Conservation (phyloP, 1,140 invertebrate genomes). For the Aphaenogaster floridana region DNA sequence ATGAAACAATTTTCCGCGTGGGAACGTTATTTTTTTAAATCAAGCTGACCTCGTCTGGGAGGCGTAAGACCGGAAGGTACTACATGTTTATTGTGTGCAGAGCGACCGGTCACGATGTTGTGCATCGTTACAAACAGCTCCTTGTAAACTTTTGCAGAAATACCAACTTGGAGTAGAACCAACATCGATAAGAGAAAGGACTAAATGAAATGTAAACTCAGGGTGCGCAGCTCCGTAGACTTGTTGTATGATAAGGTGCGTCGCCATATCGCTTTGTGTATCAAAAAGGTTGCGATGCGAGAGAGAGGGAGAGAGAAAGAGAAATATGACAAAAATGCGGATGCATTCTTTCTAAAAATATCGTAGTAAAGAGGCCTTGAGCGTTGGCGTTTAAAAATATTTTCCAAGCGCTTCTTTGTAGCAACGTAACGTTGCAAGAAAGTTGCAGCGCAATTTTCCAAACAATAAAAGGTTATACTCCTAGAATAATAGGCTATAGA, state of each 20-base stretch:
- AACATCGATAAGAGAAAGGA: constrained; percentile 44
- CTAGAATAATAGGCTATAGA: not conserved
- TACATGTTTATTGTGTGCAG: constrained; percentile 20
- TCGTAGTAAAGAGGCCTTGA: constrained; percentile 30
- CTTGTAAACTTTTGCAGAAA: constrained; percentile 16
- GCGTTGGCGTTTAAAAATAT: constrained; percentile 57
- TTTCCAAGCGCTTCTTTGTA: constrained; percentile 47
- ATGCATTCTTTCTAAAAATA: constrained; percentile 55
- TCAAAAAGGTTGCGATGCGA: constrained; percentile 32
- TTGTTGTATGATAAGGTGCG: constrained; percentile 15
- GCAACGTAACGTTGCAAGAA: constrained; percentile 35
- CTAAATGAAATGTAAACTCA: constrained; percentile 62
- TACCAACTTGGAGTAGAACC: not conserved
- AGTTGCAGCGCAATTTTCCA: constrained; percentile 26
- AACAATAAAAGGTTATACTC: constrained; percentile 35
- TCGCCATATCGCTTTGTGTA: not conserved
- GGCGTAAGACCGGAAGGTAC: not conserved
- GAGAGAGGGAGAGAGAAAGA: not conserved
- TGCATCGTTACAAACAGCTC: not conserved
- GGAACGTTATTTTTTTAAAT: constrained; percentile 21
- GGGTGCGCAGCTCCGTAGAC: constrained; percentile 4
- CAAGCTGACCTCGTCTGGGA: not conserved
- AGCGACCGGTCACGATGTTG: not conserved
- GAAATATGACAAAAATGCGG: constrained; percentile 6
- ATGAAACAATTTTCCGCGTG: not conserved